These are phyloP conservation scores for Gavia stellata DNA, from an alignment of 2,113 vertebrate species.

Conservation along the genomic window DNA sequence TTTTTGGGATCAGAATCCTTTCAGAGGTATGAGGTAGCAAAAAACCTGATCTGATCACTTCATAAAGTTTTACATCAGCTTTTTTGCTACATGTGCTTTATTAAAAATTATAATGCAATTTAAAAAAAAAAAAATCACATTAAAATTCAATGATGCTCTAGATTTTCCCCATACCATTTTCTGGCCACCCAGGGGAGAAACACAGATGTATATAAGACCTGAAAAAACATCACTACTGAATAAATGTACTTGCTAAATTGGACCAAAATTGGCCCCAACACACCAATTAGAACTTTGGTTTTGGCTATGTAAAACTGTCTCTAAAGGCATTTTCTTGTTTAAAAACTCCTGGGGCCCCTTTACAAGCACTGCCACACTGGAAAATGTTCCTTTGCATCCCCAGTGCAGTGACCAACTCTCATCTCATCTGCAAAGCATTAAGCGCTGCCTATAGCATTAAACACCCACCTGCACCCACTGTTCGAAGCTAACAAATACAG, in stretches of 20 bases:
- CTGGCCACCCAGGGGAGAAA: neutral
- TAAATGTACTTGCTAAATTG: conserved; percentile 22
- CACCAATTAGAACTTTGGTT: conserved; percentile 37
- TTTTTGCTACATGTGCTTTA: conserved; percentile 21
- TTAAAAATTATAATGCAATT: conserved; percentile 49
- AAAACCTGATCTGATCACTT: neutral
- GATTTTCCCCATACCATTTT: conserved; percentile 15
- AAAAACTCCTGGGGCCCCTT: neutral
- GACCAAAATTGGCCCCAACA: neutral
- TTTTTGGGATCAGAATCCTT: neutral
- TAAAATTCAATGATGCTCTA: conserved; percentile 34
- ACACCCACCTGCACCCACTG: neutral
- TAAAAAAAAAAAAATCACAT: neutral
- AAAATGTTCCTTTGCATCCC: neutral
- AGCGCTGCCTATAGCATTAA: neutral
- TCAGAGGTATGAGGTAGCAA: neutral
- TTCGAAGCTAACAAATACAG: neutral
- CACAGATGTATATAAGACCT: neutral
- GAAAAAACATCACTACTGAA: neutral
- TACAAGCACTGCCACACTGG: neutral
- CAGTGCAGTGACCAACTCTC: neutral
- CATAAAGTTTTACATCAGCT: neutral
- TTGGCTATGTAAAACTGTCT: conserved; percentile 29
- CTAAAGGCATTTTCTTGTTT: conserved; percentile 19
- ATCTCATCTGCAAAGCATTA: neutral